phyloP scores from a whole-genome alignment of 2,113 vertebrate species.

The Vidua chalybeata region DNA sequence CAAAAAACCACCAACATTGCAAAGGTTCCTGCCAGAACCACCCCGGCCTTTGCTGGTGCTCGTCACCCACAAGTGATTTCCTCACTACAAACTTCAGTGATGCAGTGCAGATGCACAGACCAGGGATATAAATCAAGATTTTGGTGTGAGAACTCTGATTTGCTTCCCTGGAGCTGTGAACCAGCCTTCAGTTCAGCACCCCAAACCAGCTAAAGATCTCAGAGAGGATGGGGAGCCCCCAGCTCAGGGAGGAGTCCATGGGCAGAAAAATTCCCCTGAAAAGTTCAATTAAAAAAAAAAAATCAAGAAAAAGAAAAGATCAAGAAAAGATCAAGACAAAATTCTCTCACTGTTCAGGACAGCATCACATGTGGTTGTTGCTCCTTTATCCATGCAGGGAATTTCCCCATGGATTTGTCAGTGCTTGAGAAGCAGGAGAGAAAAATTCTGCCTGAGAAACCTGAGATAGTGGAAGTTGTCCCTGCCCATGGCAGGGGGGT shows the following conservation, averaged over 20 bases:
- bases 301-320: not conserved
- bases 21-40: not conserved
- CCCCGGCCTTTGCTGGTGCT: rapidly evolving
- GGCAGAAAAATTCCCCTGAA: rapidly evolving
- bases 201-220: rapidly evolving
- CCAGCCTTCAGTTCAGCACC: rapidly evolving
- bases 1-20: not conserved
- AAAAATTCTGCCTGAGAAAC: not conserved
- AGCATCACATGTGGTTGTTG: rapidly evolving
- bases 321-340: not conserved
- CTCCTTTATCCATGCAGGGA: rapidly evolving
- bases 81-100: rapidly evolving
- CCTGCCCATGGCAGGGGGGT: not conserved
- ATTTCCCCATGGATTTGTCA: not conserved
- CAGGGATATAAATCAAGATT: rapidly evolving
- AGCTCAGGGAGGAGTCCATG: rapidly evolving
- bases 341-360: not conserved
- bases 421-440: not conserved
- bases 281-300: not conserved
- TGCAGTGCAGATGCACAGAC: not conserved
- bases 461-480: not conserved
- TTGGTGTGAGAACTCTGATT: rapidly evolving
- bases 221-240: rapidly evolving
- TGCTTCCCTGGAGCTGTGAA: rapidly evolving
- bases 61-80: rapidly evolving